Base-by-base conservation (phyloP, 1,140 invertebrate genomes). In the Teleopsis dalmanni region DNA sequence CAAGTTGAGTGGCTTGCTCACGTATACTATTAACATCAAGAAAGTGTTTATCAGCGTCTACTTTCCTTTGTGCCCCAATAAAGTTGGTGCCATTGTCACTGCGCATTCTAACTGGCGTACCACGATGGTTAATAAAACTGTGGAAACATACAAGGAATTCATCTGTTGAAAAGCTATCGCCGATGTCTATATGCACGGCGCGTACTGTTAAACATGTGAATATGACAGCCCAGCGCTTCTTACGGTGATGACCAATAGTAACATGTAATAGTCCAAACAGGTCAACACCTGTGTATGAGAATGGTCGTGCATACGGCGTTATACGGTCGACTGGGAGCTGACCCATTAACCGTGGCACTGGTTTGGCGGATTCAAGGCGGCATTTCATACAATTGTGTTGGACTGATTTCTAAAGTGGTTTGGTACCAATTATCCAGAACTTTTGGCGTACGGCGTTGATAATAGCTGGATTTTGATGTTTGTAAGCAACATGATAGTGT, bases 51-150 rank as follows among this genome's bases (percentile, higher is more conserved):
- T n/a, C n/a, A n/a, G n/a, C n/a, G n/a, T n/a, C n/a, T n/a, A n/a
- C n/a, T n/a, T n/a, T n/a, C 16, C 25, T 37, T 37, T 47, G 34
- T 37, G 36, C 27, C 2, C 25, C 36, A 11, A 40, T 48, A 40
- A 48, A 48, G 31, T 40, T 48, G 3, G 47, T 48, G 13, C 47
- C 47, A 16, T 48, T 41, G n/a, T 48, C 36, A 8, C 25, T 48
- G n/a, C 23, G 41, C 7, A 48, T 40, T n/a, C 41, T 22, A 9
- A 16, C 18, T 4, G 47, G 47, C 4, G 14, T 26, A 2, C 47
- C 47, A 18, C 47, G 36, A 9, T 37, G 36, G 13, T 18, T 9
- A n/a, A 48, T 26, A 16, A 48, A 48, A 21, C 41, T 48, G 10
- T n/a, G n/a, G n/a, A 48, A 5, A 13, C 25, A 27, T 29, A 48